phyloP scores from a whole-genome alignment of 2,113 vertebrate species.

The Hippolais icterina region DNA sequence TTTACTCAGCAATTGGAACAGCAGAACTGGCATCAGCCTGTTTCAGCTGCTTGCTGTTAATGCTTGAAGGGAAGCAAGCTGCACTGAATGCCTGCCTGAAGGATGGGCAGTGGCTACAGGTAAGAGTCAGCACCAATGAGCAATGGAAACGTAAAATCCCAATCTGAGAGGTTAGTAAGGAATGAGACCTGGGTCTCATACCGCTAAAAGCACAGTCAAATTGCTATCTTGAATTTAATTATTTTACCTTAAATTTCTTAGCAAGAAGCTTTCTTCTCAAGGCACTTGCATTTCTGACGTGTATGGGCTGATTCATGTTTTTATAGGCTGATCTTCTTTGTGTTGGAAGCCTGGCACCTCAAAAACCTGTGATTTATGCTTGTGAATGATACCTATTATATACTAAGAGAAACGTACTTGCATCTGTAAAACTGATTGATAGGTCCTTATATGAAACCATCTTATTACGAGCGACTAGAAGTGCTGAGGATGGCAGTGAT shows the following conservation, averaged over 20 bases:
- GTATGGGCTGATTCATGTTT: background rate
- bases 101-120: background rate
- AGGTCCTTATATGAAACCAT: background rate
- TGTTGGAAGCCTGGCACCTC: background rate
- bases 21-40: constrained; percentile 70
- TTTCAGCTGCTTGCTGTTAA: constrained; percentile 71
- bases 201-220: background rate
- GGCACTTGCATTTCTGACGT: background rate
- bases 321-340: background rate
- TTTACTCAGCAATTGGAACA: constrained; percentile 78
- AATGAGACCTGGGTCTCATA: background rate
- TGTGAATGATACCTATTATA: background rate
- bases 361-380: background rate
- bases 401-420: background rate
- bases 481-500: background rate
- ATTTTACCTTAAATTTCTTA: background rate
- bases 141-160: background rate
- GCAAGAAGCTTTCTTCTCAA: background rate
- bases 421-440: background rate
- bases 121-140: background rate
- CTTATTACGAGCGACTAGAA: background rate
- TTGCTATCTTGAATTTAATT: background rate
- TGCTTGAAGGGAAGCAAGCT: constrained; percentile 75
- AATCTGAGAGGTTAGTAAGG: background rate
- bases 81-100: constrained; percentile 2